Conservation (phyloP, 2,797 vertebrate genomes). For the Cephalopachus bancanus region DNA sequence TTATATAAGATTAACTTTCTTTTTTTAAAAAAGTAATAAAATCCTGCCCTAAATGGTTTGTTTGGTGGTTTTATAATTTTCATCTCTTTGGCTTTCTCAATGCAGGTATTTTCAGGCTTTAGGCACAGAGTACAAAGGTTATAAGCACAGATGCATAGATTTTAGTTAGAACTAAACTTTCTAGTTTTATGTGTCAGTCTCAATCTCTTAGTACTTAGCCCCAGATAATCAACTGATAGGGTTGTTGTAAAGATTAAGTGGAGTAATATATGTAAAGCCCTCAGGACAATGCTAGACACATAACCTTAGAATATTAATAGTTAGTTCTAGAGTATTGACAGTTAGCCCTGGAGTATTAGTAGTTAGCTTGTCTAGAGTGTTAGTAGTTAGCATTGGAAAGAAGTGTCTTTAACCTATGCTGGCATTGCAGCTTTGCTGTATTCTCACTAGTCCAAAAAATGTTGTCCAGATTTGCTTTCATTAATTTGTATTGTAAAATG, state of each 20-base stretch:
- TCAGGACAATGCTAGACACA: background rate
- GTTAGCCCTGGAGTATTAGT: background rate
- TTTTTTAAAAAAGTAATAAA: slow-evolving; percentile 31
- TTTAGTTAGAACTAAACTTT: background rate
- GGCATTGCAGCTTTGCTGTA: background rate
- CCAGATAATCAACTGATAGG: background rate
- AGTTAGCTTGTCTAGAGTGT: background rate
- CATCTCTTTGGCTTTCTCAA: slow-evolving; percentile 5
- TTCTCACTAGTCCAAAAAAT: background rate
- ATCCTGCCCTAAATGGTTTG: background rate
- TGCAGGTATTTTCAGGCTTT: background rate
- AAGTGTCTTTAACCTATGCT: background rate
- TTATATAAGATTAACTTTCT: background rate
- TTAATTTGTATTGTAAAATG: background rate
- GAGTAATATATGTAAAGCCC: background rate
- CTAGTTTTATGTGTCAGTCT: background rate
- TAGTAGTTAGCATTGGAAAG: no score
- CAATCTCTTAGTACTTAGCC: background rate
- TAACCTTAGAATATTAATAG: background rate
- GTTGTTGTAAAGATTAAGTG: background rate
- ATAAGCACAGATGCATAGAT: background rate
- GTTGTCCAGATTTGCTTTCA: background rate
- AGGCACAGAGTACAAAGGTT: background rate
- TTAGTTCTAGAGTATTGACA: background rate
- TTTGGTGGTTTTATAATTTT: background rate